These are phyloP conservation scores for Equus przewalskii DNA, from an alignment of 2,113 vertebrate genomes.

Conservation along the genomic window DNA sequence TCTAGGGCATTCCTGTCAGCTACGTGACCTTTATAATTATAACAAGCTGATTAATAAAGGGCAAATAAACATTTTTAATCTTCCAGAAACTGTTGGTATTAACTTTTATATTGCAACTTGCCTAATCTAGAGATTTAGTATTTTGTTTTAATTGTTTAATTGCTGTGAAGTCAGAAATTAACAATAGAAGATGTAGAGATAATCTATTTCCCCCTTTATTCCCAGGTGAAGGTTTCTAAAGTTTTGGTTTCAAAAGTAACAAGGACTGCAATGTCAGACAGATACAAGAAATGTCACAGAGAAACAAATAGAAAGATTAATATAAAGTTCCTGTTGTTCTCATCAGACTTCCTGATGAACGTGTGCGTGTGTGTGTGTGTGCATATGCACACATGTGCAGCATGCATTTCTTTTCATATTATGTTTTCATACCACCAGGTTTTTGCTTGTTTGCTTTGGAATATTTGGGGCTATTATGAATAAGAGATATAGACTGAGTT, in stretches of 20 bases:
- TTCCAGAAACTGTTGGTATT: background rate
- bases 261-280: background rate
- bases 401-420: background rate
- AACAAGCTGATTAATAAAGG: background rate
- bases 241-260: background rate
- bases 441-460: background rate
- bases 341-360: constrained; percentile 50
- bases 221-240: background rate
- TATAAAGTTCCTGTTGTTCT: constrained; percentile 67
- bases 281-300: background rate
- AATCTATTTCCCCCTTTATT: background rate
- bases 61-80: background rate
- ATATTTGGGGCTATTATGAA: background rate
- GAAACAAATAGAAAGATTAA: constrained; percentile 74
- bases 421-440: background rate
- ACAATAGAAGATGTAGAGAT: background rate
- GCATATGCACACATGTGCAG: background rate
- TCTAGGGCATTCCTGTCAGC: background rate
- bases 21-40: background rate
- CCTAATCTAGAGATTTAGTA: background rate
- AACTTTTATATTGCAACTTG: background rate
- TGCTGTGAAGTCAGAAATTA: background rate
- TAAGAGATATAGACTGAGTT: background rate
- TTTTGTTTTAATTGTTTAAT: background rate
- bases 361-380: background rate